Evolutionary conservation across 2,797 vertebrate species (phyloP), one percentile per base, ranked within the genome.

Genomic region (Eulemur coronatus): DNA sequence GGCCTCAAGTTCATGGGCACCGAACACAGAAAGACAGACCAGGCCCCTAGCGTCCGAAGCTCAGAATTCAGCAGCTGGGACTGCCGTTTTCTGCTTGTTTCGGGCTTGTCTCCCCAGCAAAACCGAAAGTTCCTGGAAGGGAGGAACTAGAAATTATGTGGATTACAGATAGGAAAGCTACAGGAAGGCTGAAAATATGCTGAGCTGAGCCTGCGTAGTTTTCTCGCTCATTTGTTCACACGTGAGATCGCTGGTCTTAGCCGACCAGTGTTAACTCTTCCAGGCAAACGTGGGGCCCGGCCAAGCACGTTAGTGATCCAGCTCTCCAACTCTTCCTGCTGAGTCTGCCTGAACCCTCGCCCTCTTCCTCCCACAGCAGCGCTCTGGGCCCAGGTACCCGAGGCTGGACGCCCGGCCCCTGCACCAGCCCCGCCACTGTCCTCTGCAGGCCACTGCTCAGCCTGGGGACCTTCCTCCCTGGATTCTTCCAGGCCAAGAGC

Each of bases 331-430:
- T 17, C 5, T 7, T 38, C 59, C 52, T 38, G 28, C 73, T 35
- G 81, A 59, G 50, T 28, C 70, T 7, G 17, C 28, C 20, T 5
- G 24, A 50, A 17, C 22, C 48, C 4, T 15, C 18, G 0, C 17
- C 9, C 1, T 35, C 70, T 7, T 75, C 46, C 43, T 50, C 24
- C 46, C 17, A 33, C 22, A 33, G 35, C 5, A 0, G 41, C 0
- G 2, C 73, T 69, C 59, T 33, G 1, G 33, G 81, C 17, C 12
- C 35, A 3, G 22, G 48, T 24, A 4, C 61, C 59, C 2, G 0
- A 9, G 14, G 24, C 10, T 2, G 0, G 17, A 7, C 1, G 0
- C 33, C 28, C 1, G 0, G 0, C 0, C 1, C 5, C 59, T 24
- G 69, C 8, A 5, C 18, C 7, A 14, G 26, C 24, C 24, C 1